These are phyloP conservation scores for Chionomys nivalis DNA, from an alignment of 2,113 vertebrate genomes.

Conservation along the genomic window DNA sequence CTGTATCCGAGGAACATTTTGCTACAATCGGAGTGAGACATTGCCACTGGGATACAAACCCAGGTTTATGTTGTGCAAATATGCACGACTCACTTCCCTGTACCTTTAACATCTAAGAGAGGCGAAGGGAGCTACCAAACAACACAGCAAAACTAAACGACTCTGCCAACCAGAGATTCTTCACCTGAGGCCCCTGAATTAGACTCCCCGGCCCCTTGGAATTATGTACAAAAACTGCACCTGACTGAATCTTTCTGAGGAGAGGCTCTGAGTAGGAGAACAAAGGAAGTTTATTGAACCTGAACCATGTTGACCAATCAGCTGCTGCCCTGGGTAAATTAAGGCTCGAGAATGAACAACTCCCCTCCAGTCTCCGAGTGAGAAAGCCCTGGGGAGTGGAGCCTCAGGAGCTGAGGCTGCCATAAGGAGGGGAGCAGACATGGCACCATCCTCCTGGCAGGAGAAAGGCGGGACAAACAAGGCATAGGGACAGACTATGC, in stretches of 20 bases:
- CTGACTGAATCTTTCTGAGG: neutral
- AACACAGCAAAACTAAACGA: neutral
- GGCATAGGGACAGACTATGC: neutral
- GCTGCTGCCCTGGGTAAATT: neutral
- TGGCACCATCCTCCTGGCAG: neutral
- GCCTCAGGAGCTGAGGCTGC: neutral
- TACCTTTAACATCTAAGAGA: neutral
- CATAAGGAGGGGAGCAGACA: neutral
- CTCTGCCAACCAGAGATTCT: neutral
- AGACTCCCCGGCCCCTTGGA: neutral
- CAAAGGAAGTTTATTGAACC: neutral
- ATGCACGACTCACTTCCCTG: neutral
- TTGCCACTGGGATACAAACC: neutral
- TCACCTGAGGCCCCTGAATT: neutral
- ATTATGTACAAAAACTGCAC: neutral
- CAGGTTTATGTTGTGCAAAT: neutral
- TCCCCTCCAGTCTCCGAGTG: neutral
- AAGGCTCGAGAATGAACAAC: neutral
- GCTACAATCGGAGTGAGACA: neutral
- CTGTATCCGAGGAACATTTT: slow-evolving; percentile 26
- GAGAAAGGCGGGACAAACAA: neutral
- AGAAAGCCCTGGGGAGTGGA: neutral
- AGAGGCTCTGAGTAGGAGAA: neutral
- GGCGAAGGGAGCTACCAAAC: neutral
- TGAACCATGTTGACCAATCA: neutral